Conservation (phyloP, 2,113 vertebrate genomes). For the Electrona antarctica region DNA sequence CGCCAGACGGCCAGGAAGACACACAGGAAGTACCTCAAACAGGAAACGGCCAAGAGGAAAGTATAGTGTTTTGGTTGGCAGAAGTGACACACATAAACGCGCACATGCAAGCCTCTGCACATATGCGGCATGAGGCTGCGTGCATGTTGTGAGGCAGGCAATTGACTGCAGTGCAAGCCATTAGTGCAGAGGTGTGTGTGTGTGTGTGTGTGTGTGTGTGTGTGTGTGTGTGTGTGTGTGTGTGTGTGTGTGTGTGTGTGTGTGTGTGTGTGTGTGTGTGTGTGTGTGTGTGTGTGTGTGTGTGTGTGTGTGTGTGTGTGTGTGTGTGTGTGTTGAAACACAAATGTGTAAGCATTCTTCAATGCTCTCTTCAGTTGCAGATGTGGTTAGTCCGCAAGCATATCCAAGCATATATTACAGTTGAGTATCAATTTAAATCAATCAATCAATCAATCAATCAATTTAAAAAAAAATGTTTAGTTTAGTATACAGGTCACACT, state of each 20-base stretch:
- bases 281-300: no score
- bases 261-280: slow-evolving; percentile 1
- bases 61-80: slow-evolving; percentile 12
- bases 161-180: no score
- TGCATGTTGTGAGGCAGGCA: not conserved
- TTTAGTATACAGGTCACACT: no score
- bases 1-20: slow-evolving; percentile 42
- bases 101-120: not conserved
- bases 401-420: no score
- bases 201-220: slow-evolving; percentile 3
- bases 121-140: not conserved
- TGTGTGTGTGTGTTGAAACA: not conserved
- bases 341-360: no score
- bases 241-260: not conserved
- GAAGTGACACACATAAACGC: not conserved
- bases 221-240: not conserved
- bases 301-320: no score
- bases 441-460: no score
- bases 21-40: slow-evolving; percentile 55
- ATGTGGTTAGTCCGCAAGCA: no score
- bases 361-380: no score
- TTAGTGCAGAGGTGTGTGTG: not conserved
- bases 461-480: no score
- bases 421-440: no score
- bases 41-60: slow-evolving; percentile 29